These are phyloP conservation scores for Ischnura elegans DNA, from an alignment of 2,888 invertebrate genomes.

Conservation along the genomic window DNA sequence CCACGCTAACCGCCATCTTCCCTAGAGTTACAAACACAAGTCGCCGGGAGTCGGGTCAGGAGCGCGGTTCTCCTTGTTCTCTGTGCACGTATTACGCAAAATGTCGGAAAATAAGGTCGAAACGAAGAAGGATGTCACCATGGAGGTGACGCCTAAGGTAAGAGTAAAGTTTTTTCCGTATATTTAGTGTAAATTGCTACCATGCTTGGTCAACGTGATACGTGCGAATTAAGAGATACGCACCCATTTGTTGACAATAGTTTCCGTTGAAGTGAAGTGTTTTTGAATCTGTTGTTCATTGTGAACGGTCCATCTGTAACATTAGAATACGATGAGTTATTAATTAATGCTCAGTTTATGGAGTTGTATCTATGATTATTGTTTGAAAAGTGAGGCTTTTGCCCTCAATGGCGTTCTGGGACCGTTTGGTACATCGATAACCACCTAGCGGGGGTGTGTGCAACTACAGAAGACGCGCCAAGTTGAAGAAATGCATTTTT, in stretches of 20 bases:
- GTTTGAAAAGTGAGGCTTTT: slow-evolving; percentile 75
- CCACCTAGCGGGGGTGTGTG: slow-evolving; percentile 72
- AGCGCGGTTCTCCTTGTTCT: slow-evolving; percentile 54
- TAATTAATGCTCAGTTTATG: slow-evolving; percentile 10
- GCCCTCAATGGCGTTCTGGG: slow-evolving; percentile 75
- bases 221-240: slow-evolving; percentile 70
- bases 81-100: slow-evolving; percentile 72
- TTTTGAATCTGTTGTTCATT: not conserved
- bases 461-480: slow-evolving; percentile 70
- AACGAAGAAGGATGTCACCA: slow-evolving; percentile 77
- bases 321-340: slow-evolving; percentile 63
- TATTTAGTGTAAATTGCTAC: slow-evolving; percentile 68
- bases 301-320: not conserved
- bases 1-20: slow-evolving; percentile 81
- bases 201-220: slow-evolving; percentile 72
- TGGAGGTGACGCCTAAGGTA: slow-evolving; percentile 77
- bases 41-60: slow-evolving; percentile 78
- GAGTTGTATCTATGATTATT: slow-evolving; percentile 38
- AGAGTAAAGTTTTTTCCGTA: slow-evolving; percentile 71
- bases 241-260: slow-evolving; percentile 67
- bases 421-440: slow-evolving; percentile 70
- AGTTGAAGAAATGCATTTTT: slow-evolving; percentile 68
- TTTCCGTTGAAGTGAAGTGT: slow-evolving; percentile 23
- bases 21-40: slow-evolving; percentile 80
- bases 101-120: slow-evolving; percentile 78